These are phyloP conservation scores for Ancistrus triradiatus DNA, from an alignment of 2,113 vertebrate species.

Conservation along the genomic window DNA sequence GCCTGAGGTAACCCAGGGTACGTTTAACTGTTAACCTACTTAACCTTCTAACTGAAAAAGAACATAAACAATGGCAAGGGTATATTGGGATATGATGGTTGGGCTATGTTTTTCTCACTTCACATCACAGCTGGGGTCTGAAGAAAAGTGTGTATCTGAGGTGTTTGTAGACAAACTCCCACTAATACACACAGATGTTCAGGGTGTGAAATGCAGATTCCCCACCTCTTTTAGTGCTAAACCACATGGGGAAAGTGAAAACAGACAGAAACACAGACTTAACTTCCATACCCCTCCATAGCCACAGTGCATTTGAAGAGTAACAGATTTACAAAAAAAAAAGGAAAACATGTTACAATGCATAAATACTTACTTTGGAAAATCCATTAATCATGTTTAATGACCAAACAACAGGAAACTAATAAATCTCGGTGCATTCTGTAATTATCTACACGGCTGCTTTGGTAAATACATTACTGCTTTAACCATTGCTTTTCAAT, in stretches of 20 bases:
- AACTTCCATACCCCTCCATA: too few species aligned
- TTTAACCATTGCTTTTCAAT: conserved; percentile 27
- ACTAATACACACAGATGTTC: conserved; percentile 4
- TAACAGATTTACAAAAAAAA: not conserved
- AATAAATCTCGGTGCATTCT: not conserved
- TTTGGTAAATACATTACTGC: conserved; percentile 29
- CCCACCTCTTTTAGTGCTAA: not conserved
- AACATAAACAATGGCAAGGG: too few species aligned
- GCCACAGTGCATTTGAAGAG: too few species aligned
- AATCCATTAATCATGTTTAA: too few species aligned
- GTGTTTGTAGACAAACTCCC: conserved; percentile 14
- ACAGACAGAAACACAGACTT: too few species aligned
- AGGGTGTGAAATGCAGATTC: conserved; percentile 1
- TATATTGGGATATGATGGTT: not conserved
- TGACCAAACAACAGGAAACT: too few species aligned
- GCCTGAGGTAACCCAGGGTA: not conserved
- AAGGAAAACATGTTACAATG: not conserved
- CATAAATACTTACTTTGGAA: too few species aligned
- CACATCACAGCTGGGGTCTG: not conserved
- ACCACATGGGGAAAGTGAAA: not conserved
- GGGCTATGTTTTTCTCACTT: not conserved
- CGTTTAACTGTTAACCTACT: too few species aligned
- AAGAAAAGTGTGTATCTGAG: conserved; percentile 4
- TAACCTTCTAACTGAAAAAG: too few species aligned
- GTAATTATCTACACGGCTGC: conserved; percentile 7